Base-by-base conservation (phyloP, 2,113 vertebrate species). In the Gymnogyps californianus region DNA sequence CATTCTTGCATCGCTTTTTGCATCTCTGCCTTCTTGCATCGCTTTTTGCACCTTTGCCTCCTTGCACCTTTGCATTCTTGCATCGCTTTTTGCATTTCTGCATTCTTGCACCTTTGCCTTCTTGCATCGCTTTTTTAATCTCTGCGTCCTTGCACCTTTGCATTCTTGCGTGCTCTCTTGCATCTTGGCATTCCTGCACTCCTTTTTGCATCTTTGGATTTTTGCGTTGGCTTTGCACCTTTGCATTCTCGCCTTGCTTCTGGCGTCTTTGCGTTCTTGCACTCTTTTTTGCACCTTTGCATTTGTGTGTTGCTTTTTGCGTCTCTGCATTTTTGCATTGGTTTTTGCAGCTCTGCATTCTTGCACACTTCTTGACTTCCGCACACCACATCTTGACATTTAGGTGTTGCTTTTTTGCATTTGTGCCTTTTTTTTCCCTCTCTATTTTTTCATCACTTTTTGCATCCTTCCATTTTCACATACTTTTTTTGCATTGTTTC, bases 11-110 rank as follows among this genome's bases (percentile, higher is more conserved):
- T 38, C 38, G 21, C 34, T 49, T 28, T 38, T 32, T 22, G 36
- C 49, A 4, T 4, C 19, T 22, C 6, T 11, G 55, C 55, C 6
- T 40, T 24, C 12, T 32, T 13, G 34, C 15, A 3, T 34, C 28
- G 16, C 29, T 52, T 16, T 34, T 52, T 28, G 36, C 47, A 6
- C 13, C 55, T 13, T 7, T n/a, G 24, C 34, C 10, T 29, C 16
- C 20, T 24, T 24, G 52, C 31, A 34, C 25, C 1, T 44, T 0
- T 1, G 18, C 10, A 25, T 42, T 36, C 21, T 13, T 42, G 11
- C 11, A 3, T 52, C 6, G 2, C 6, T 36, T 75, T 76, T 26
- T 44, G 47, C 55, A 20, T 36, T 52, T 54, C 52, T 59, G 38
- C 65, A 16, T 5, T 7, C 17, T 34, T 38, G 16, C 46, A 15